Evolutionary conservation across 2,888 invertebrate genomes (phyloP).

Genomic region (Parnassius smintheus): DNA sequence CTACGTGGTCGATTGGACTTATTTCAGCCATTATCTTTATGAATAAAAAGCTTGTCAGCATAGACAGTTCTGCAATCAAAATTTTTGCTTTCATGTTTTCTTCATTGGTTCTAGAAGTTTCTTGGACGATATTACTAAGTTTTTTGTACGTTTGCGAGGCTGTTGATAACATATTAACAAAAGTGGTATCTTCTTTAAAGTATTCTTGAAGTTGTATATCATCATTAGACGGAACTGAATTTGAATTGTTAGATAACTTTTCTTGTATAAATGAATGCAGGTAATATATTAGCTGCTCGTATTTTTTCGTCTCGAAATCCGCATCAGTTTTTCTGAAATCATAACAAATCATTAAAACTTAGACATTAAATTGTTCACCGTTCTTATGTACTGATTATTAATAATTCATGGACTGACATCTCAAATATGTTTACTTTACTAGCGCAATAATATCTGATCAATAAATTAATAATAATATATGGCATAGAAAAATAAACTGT

Average conservation of each 20-base stretch:
- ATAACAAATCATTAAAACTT: slow-evolving; percentile 13
- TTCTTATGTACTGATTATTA: no score
- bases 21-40: slow-evolving; percentile 82
- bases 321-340: slow-evolving; percentile 57
- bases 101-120: slow-evolving; percentile 16
- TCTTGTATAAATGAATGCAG: slow-evolving; percentile 42
- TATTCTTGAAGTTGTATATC: slow-evolving; percentile 32
- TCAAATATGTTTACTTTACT: no score
- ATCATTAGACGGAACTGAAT: slow-evolving; percentile 16
- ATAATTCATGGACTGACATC: no score
- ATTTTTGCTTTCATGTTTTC: slow-evolving; percentile 42
- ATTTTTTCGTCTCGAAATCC: slow-evolving; percentile 59
- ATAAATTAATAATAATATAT: no score
- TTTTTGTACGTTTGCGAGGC: slow-evolving; percentile 43
- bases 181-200: slow-evolving; percentile 42
- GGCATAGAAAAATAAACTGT: slow-evolving; percentile 6
- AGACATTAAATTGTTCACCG: no score
- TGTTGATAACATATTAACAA: slow-evolving; percentile 41
- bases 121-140: slow-evolving; percentile 33
- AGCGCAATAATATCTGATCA: no score
- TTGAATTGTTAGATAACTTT: slow-evolving; percentile 20
- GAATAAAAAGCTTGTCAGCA: slow-evolving; percentile 78
- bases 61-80: slow-evolving; percentile 52
- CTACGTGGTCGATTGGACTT: slow-evolving; percentile 90
- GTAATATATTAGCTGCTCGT: slow-evolving; percentile 49